A percentile compares a stretch with the other conserved stretches of the same genome.
These are phyloP conservation scores for Melopsittacus undulatus DNA, from an alignment of 2,797 vertebrate genomes.

Conservation along the genomic window DNA sequence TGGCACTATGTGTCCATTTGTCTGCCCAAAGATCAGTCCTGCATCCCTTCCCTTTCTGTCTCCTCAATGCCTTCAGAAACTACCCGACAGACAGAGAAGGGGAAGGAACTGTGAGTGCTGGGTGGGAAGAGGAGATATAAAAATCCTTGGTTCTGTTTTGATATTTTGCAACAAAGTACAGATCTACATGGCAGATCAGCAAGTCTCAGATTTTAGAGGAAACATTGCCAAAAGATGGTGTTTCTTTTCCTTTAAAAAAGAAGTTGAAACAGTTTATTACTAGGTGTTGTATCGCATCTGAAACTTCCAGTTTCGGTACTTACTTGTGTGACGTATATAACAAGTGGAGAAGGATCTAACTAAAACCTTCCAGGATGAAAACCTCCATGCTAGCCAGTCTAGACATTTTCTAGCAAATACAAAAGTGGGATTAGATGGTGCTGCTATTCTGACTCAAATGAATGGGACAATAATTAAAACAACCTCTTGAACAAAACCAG, in stretches of 20 bases:
- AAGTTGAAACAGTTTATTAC: slow-evolving; percentile 33
- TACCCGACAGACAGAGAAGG: slow-evolving; percentile 2
- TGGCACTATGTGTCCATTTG: not conserved
- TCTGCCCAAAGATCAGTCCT: not conserved
- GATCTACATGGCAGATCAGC: slow-evolving; percentile 26
- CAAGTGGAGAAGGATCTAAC: slow-evolving; percentile 48
- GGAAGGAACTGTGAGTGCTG: slow-evolving; percentile 3
- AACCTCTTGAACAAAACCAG: not conserved
- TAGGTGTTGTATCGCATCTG: slow-evolving; percentile 9
- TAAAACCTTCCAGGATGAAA: slow-evolving; percentile 67
- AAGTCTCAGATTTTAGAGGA: slow-evolving; percentile 44
- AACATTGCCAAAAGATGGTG: slow-evolving; percentile 35
- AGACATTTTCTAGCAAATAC: slow-evolving; percentile 13
- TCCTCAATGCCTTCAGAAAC: not conserved
- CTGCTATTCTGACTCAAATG: not conserved
- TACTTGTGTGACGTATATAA: not conserved
- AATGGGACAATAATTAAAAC: not conserved
- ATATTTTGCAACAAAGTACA: slow-evolving; percentile 48
- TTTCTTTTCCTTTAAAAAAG: slow-evolving; percentile 41
- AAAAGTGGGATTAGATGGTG: not conserved
- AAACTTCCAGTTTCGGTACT: slow-evolving; percentile 58
- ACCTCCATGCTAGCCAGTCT: not conserved
- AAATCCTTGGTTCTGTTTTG: slow-evolving; percentile 54
- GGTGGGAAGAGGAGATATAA: slow-evolving; percentile 47
- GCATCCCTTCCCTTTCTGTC: not conserved